Evolutionary conservation across 2,113 vertebrate genomes (phyloP).

Genomic region (Percina caprodes): DNA sequence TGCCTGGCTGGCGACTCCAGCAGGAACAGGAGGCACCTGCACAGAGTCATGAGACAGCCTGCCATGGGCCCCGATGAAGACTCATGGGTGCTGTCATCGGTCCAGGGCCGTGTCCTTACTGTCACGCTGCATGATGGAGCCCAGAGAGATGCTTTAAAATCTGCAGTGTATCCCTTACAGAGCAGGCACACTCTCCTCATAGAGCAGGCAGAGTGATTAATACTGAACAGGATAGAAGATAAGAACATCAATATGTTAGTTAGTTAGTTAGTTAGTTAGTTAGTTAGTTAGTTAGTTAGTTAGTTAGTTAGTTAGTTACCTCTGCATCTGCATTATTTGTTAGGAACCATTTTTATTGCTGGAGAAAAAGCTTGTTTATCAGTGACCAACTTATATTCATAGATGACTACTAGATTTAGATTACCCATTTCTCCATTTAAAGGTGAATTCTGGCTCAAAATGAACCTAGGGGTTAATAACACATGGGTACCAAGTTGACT

Average conservation of each 20-base stretch:
- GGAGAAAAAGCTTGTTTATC: not conserved
- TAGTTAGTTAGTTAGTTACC: too few species aligned
- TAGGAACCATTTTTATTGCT: too few species aligned
- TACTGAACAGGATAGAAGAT: not conserved
- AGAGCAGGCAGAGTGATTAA: not conserved
- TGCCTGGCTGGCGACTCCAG: slow-evolving; percentile 46
- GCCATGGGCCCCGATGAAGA: slow-evolving; percentile 67
- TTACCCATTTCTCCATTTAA: not conserved
- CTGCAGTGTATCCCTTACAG: slow-evolving; percentile 50
- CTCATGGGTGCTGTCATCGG: slow-evolving; percentile 82
- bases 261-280: not conserved
- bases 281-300: too few species aligned
- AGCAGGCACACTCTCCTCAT: slow-evolving; percentile 29
- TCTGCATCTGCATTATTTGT: too few species aligned
- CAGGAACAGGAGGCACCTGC: slow-evolving; percentile 79
- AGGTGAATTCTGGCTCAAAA: too few species aligned
- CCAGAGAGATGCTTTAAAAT: slow-evolving; percentile 74
- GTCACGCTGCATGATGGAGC: slow-evolving; percentile 70
- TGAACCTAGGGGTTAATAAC: too few species aligned
- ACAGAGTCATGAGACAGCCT: slow-evolving; percentile 74
- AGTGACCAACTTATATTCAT: not conserved
- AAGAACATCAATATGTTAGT: not conserved
- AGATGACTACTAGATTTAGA: not conserved
- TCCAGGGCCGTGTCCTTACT: slow-evolving; percentile 70
- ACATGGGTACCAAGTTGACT: too few species aligned